Percentiles rank a stretch among this genome's conserved stretches.
Conservation (phyloP, 2,113 vertebrate genomes). For the Oncorhynchus keta region DNA sequence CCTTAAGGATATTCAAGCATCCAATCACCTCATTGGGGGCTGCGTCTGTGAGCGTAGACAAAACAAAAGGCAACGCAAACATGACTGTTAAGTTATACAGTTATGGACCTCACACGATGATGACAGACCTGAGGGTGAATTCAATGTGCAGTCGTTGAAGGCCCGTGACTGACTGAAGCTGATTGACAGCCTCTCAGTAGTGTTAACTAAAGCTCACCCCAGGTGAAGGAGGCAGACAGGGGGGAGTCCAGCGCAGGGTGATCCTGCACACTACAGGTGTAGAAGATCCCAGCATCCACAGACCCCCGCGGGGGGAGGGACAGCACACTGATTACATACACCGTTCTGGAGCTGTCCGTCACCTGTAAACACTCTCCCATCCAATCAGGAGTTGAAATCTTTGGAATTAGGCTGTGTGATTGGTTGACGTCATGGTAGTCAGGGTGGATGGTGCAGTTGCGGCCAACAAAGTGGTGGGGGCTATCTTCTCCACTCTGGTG, state of each 20-base stretch:
- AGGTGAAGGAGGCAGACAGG: slow-evolving; percentile 48
- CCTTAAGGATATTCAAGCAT: slow-evolving; percentile 48
- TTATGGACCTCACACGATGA: not conserved
- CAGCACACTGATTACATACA: slow-evolving; percentile 43
- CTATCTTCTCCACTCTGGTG: slow-evolving; percentile 28
- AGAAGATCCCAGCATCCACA: slow-evolving; percentile 32
- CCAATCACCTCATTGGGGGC: slow-evolving; percentile 31
- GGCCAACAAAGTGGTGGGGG: slow-evolving; percentile 37
- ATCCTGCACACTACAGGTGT: slow-evolving; percentile 46
- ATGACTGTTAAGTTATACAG: not conserved
- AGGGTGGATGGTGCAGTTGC: slow-evolving; percentile 44
- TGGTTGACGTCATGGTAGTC: slow-evolving; percentile 12
- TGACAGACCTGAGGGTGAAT: slow-evolving; percentile 15
- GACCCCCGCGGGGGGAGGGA: slow-evolving; percentile 32
- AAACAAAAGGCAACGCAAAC: slow-evolving; percentile 26
- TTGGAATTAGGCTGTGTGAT: not conserved
- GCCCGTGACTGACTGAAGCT: slow-evolving; percentile 43
- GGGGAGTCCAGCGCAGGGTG: slow-evolving; percentile 41
- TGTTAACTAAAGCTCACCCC: slow-evolving; percentile 41
- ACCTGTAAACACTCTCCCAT: slow-evolving; percentile 39
- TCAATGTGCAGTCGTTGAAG: slow-evolving; percentile 37
- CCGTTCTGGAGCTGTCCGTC: slow-evolving; percentile 33
- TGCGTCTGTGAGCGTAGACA: slow-evolving; percentile 34
- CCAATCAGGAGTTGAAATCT: slow-evolving; percentile 32
- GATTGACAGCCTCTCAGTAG: not conserved